phyloP scores from a whole-genome alignment of 2,888 invertebrate species.

The Gymnoscelis rufifasciata region DNA sequence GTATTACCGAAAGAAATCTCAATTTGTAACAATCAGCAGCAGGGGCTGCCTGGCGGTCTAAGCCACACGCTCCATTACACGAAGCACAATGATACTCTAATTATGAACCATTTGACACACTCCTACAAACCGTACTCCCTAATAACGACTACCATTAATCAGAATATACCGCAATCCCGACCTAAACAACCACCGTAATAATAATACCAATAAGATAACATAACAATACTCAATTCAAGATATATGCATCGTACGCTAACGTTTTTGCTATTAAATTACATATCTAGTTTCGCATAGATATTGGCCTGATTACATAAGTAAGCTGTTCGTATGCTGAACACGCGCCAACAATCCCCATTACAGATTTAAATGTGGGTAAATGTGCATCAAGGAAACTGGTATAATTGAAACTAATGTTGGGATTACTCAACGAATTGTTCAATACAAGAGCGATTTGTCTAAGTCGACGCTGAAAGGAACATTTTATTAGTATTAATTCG shows the following conservation, averaged over 20 bases:
- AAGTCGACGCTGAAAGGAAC: slow-evolving; percentile 60
- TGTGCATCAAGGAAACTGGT: slow-evolving; percentile 60
- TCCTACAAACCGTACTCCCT: slow-evolving; percentile 41
- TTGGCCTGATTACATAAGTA: slow-evolving; percentile 44
- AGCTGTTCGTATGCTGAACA: slow-evolving; percentile 57
- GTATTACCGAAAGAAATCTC: slow-evolving; percentile 61
- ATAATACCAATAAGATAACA: slow-evolving; percentile 38
- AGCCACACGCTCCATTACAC: slow-evolving; percentile 57
- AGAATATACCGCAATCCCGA: slow-evolving; percentile 34
- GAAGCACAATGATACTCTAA: slow-evolving; percentile 71
- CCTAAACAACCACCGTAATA: slow-evolving; percentile 22
- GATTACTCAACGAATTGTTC: slow-evolving; percentile 77
- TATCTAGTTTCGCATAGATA: slow-evolving; percentile 38
- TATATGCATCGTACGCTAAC: slow-evolving; percentile 37
- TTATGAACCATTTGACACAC: slow-evolving; percentile 72
- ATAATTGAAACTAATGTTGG: slow-evolving; percentile 77
- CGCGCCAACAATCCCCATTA: slow-evolving; percentile 49
- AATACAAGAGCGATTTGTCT: slow-evolving; percentile 76
- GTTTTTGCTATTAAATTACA: slow-evolving; percentile 38
- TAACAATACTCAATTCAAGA: slow-evolving; percentile 40
- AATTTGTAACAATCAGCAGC: slow-evolving; percentile 70
- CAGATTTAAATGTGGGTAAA: slow-evolving; percentile 54
- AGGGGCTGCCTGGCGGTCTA: slow-evolving; percentile 45
- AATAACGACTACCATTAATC: slow-evolving; percentile 62
- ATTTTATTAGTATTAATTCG: slow-evolving; percentile 55